Evolutionary conservation across 2,113 vertebrate genomes (phyloP), one percentile per base, ranked within the genome.

Genomic region (Epinephelus lanceolatus): DNA sequence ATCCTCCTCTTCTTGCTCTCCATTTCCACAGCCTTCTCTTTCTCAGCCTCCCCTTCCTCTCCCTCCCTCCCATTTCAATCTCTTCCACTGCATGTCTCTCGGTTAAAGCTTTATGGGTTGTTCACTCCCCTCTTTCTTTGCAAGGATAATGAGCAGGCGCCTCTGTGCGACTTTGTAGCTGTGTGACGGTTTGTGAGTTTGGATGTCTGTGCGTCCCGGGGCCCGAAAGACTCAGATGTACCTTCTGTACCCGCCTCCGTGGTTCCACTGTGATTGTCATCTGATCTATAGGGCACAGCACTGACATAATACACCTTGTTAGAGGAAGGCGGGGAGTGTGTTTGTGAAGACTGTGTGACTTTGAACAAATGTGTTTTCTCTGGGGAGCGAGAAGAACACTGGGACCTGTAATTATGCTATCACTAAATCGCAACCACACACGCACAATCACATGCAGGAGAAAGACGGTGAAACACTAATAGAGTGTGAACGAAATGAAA

Each of bases 261-360:
- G 78, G 81, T 90, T 87, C 81, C 83, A 72, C 90, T 68, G 90
- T 83, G 92, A 92, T 90, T 92, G 91, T 93, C 88, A 91, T 94
- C 89, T 91, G 91, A 94, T 94, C 92, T 88, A 81, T 73, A 80
- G 90, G 91, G 90, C 88, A 82, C 86, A 70, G 80, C 84, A 42
- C 81, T 85, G 85, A 93, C 91, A 94, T 88, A 84, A 92, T 80
- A 90, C 88, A 93, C 91, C 83, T 91, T 93, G 94, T 94, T 93
- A 95, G 86, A 84, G 71, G 82, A 57, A 85, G 78, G 89, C 37
- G 49, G 81, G 83, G 81, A 60, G 68, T 51, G 71, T 78, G 80
- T 82, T 74, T 84, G 88, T 78, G 37, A 74, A 89, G 84, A 79
- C 86, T 83, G 59, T 57, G 80, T 89, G 89, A 91, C 93, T 94